phyloP scores from a whole-genome alignment of 2,113 vertebrate genomes.

The Anser brachyrhynchus region DNA sequence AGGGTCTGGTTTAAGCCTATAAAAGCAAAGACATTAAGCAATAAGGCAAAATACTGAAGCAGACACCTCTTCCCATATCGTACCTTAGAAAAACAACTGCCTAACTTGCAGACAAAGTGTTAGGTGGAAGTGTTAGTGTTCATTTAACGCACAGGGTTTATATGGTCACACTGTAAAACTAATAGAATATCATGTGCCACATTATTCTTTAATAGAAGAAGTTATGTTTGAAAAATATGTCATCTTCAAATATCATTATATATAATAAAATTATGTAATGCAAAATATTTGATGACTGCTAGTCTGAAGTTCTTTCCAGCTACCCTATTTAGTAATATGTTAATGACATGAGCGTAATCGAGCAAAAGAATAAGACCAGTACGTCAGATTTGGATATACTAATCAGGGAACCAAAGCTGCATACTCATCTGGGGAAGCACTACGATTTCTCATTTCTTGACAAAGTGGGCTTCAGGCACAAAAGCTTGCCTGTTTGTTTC shows the following conservation, averaged over 20 bases:
- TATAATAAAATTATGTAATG: neutral
- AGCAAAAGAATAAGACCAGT: neutral
- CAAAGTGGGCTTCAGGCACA: neutral
- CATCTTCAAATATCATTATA: neutral
- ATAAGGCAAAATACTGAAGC: neutral
- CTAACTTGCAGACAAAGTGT: slow-evolving; percentile 4
- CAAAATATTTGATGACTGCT: neutral
- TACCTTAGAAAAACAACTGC: neutral
- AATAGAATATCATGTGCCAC: neutral
- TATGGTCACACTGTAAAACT: neutral
- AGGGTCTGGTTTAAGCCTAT: neutral
- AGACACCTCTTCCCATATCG: neutral
- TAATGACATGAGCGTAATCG: neutral
- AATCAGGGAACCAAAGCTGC: neutral
- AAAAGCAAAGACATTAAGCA: slow-evolving; percentile 17
- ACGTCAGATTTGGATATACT: neutral
- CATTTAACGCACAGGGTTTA: neutral
- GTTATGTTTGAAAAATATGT: neutral
- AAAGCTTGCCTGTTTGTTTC: neutral
- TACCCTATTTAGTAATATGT: neutral
- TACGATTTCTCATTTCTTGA: neutral
- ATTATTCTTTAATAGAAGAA: neutral
- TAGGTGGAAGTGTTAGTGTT: neutral
- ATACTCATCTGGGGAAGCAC: neutral
- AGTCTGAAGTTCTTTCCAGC: neutral